Evolutionary conservation across 1,140 invertebrate species (phyloP).

Genomic region (Penaeus vannamei): DNA sequence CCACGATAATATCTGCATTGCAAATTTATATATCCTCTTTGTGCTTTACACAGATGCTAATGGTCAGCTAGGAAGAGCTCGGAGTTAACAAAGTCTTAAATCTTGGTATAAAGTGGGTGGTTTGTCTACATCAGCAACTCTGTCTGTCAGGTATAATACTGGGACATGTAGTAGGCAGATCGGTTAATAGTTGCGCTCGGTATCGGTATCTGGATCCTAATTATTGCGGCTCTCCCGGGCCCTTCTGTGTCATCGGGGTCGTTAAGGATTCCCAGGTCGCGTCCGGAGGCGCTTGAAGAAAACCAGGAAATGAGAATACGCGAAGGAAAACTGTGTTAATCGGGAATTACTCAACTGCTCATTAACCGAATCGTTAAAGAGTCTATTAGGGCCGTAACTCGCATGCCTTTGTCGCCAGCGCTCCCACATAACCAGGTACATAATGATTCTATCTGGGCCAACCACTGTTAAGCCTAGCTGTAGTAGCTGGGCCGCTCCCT

Average conservation of each 20-base stretch:
- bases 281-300: neutral
- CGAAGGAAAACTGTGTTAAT: constrained; percentile 30
- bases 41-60: constrained; percentile 65
- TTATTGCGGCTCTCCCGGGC: neutral
- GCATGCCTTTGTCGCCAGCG: constrained; percentile 39
- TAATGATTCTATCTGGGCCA: constrained; percentile 18
- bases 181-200: neutral
- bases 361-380: constrained; percentile 35
- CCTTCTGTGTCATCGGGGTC: neutral
- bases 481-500: no score
- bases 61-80: constrained; percentile 44
- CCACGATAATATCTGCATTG: constrained; percentile 63
- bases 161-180: constrained; percentile 28
- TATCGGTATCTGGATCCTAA: constrained; percentile 3
- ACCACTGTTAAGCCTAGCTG: neutral
- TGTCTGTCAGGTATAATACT: constrained; percentile 31
- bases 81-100: constrained; percentile 52
- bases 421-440: constrained; percentile 43
- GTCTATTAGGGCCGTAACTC: constrained; percentile 40
- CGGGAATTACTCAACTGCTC: constrained; percentile 31
- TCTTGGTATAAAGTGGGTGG: constrained; percentile 58
- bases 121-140: constrained; percentile 55
- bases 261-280: no score
- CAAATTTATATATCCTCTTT: constrained; percentile 62
- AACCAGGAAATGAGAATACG: constrained; percentile 3